Conservation (phyloP, 2,797 vertebrate genomes). For the Acridotheres tristis region DNA sequence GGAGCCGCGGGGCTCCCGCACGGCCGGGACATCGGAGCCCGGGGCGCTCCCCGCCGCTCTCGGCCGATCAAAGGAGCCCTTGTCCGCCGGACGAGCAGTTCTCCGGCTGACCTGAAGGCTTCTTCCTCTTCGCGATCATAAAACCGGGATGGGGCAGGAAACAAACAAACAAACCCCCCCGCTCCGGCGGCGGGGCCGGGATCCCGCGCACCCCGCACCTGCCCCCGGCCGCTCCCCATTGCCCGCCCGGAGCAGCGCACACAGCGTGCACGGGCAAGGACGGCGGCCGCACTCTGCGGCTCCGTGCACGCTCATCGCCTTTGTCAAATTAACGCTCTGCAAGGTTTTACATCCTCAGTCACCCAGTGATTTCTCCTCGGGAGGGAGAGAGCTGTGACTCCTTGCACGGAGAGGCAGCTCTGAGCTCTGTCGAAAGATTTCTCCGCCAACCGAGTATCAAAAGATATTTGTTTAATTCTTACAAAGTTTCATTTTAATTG, state of each 20-base stretch:
- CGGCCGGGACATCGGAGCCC: background rate
- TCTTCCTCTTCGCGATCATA: slow-evolving; percentile 36
- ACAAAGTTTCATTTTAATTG: background rate
- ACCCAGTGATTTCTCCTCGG: background rate
- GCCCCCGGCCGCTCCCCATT: too few relatives aligned
- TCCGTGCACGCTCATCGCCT: background rate
- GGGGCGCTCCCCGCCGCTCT: background rate
- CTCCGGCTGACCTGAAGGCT: slow-evolving; percentile 66
- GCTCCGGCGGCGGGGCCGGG: background rate
- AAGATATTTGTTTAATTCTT: background rate
- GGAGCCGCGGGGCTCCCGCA: background rate
- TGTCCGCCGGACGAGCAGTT: slow-evolving; percentile 30
- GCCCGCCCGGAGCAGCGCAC: background rate
- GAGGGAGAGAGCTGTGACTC: background rate
- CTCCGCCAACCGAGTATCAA: background rate
- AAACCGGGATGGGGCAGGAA: slow-evolving; percentile 19
- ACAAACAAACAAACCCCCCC: background rate
- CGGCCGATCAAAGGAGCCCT: background rate
- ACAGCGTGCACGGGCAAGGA: background rate
- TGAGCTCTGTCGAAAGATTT: background rate
- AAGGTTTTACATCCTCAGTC: background rate
- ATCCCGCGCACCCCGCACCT: too few relatives aligned
- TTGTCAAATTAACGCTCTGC: background rate
- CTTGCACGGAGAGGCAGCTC: background rate
- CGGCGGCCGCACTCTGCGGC: background rate